Conservation (phyloP, 2,113 vertebrate species). For the Caranx ignobilis region DNA sequence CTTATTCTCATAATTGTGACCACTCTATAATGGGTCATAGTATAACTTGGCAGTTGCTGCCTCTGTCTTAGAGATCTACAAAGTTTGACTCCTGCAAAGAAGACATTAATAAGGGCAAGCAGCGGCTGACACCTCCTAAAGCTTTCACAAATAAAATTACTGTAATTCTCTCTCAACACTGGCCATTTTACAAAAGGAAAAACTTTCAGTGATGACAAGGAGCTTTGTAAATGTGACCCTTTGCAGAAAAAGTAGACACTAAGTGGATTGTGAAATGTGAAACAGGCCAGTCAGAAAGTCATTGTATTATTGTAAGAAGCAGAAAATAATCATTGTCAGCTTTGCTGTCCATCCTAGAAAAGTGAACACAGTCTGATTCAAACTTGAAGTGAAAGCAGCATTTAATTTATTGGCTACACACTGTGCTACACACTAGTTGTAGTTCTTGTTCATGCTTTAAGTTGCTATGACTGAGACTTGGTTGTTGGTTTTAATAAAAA, state of each 20-base stretch:
- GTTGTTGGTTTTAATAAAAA: background rate
- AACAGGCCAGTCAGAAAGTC: constrained; percentile 18
- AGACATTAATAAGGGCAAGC: background rate
- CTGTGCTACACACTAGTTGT: constrained; percentile 10
- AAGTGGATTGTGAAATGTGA: constrained; percentile 17
- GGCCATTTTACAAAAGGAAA: background rate
- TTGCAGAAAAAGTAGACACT: background rate
- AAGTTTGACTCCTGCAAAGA: background rate
- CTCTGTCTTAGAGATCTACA: background rate
- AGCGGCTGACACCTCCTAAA: background rate
- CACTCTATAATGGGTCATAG: too few relatives aligned
- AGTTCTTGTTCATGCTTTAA: constrained; percentile 45
- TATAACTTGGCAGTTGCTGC: background rate
- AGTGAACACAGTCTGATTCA: constrained; percentile 20
- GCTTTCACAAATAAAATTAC: background rate
- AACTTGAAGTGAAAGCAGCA: constrained; percentile 43
- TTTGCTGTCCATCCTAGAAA: constrained; percentile 40
- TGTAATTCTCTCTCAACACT: background rate
- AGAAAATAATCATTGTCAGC: constrained; percentile 37
- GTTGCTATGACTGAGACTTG: background rate
- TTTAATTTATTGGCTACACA: constrained; percentile 2
- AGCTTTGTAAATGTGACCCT: constrained; percentile 1
- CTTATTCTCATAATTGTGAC: background rate
- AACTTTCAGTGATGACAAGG: background rate
- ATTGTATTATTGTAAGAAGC: constrained; percentile 1